phyloP scores from a whole-genome alignment of 1,140 invertebrate genomes.

The Neoseiulus cucumeris region DNA sequence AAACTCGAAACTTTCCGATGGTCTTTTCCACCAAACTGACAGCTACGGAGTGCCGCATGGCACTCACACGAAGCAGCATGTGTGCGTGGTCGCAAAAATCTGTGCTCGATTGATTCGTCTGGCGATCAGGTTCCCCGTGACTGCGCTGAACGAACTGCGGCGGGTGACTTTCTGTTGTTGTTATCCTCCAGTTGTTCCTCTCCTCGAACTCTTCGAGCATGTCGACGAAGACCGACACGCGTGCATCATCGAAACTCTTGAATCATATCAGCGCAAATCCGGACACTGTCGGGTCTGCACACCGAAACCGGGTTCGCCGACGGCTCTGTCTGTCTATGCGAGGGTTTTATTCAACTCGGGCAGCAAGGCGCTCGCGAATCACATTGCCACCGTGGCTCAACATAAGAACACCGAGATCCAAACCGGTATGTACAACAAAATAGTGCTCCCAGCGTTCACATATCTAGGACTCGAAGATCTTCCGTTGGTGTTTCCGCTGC shows the following conservation, averaged over 20 bases:
- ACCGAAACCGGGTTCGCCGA: not conserved
- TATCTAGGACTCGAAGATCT: constrained; percentile 7
- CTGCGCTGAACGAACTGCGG: not conserved
- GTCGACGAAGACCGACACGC: not conserved
- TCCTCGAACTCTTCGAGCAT: not conserved
- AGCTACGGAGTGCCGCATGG: not conserved
- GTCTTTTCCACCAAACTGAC: not conserved
- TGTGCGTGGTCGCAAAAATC: not conserved
- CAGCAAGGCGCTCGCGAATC: not conserved
- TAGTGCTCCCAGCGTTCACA: not conserved
- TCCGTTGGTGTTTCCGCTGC: not conserved
- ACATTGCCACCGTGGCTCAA: not conserved
- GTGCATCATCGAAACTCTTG: not conserved
- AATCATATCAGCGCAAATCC: not conserved
- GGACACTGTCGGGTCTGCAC: not conserved
- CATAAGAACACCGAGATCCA: not conserved
- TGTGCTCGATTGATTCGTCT: constrained; percentile 2
- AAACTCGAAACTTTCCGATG: not conserved
- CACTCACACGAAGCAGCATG: not conserved
- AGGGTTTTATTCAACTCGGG: not conserved
- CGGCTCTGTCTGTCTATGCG: not conserved
- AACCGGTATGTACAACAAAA: not conserved
- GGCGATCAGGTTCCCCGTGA: not conserved
- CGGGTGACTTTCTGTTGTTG: constrained; percentile 5
- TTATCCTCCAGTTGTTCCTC: not conserved